Evolutionary conservation across 2,113 vertebrate genomes (phyloP), one percentile per base, ranked within the genome.

Genomic region (Monarcha castaneiventris): DNA sequence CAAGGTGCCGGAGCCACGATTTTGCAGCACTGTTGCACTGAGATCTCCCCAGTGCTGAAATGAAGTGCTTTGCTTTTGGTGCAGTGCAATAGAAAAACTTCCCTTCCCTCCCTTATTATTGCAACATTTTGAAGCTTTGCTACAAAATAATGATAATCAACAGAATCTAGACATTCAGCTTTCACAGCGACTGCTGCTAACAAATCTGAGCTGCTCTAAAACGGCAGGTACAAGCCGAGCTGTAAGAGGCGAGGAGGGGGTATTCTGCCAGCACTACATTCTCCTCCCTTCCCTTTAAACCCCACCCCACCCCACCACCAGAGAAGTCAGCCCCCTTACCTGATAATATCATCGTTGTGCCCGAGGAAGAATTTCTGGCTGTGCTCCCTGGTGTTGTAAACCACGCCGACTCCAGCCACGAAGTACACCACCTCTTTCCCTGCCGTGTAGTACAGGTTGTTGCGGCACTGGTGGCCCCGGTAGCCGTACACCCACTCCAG

Each of bases 331-430:
- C 64, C 90, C 79, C 84, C 98, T 98, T 97, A 99, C 99, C 99
- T 99, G 98, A 99, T 99, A 97, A 99, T 99, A 98, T 99, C 99
- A 96, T 99, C 99, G 55, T 99, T 99, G 98, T 99, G 99, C 87
- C 99, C 99, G 96, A 99, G 97, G 98, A 99, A 99, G 97, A 99
- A 99, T 99, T 99, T 99, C 97, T 99, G 99, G 81, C 98, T 98
- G 98, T 99, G 99, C 52, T 99, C 99, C 23, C 99, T 97, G 96
- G 99, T 99, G 98, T 99, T 99, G 96, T 99, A 99, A 61, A 99
- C 99, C 97, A 99, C 99, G 52, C 99, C 99, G 92, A 99, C 99
- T 37, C 99, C 99, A 3, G 99, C 99, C 97, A 99, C 99, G 33
- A 99, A 99, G 98, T 99, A 99, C 58, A 99, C 99, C 91, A 99